Evolutionary conservation across 1,140 invertebrate species (phyloP), one percentile per base, ranked within the genome.

Genomic region (Caenorhabditis remanei): DNA sequence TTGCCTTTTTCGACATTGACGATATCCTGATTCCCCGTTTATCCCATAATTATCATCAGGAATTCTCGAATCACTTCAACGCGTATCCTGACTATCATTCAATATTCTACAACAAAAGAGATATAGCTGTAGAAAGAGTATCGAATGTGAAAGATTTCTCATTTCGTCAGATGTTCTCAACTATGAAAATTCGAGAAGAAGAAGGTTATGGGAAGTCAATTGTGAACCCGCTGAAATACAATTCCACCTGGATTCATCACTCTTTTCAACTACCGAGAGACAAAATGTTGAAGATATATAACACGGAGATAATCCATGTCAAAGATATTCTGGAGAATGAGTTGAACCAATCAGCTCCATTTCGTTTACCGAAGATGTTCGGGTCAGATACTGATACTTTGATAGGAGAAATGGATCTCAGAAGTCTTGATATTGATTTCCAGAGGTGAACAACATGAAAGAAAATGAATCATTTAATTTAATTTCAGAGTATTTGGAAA

Each of bases 1-100:
- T 86, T 16, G 53, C 61, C 5, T 86, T 86, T 16, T 55, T 86
- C 14, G 85, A 86, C 46, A 65, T 86, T n/a, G 85, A 86, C 75
- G 85, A 86, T 50, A 86, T 86, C 50, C 58, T 86, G 1, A 82
- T 86, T 61, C 85, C 85, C 19, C 50, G 71, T 8, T 55, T 58
- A 55, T 43, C 46, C 14, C 50, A 48, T 19, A 86, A 43, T 32
- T 86, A 86, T 61, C 53, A 71, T 63, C 61, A 86, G 9, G 85
- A 86, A 48, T 86, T 86, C 71, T 71, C 65, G 8, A 71, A 16
- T 46, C 65, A 71, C 46, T 71, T 71, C 16, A 71, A 71, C 46
- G 40, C 65, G 14, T 43, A 71, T 46, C 65, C 65, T 43, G 43
- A 40, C 14, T 43, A 16, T 46, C 65, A 71, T 46, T 71, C 65